Evolutionary conservation across 2,113 vertebrate genomes (phyloP).

Genomic region (Rhombomys opimus): DNA sequence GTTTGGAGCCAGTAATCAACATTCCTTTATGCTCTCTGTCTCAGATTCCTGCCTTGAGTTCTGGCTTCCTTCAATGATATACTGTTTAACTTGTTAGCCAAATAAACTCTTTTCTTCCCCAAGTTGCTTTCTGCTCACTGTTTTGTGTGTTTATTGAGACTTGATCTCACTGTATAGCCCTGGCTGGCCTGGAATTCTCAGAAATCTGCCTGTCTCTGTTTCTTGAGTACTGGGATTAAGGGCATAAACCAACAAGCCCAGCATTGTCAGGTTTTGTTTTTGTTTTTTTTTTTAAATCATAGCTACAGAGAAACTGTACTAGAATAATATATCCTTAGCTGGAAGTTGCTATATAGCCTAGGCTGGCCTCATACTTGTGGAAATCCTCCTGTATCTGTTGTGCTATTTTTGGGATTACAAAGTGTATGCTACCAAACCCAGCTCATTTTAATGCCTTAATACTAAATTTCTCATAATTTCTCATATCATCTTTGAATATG

Average conservation of each 20-base stretch:
- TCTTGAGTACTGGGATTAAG: neutral
- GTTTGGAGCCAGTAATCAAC: neutral
- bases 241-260: neutral
- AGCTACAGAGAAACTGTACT: neutral
- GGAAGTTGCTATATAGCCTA: neutral
- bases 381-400: neutral
- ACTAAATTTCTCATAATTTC: conserved; percentile 48
- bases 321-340: neutral
- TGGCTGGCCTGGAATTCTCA: neutral
- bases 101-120: neutral
- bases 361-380: too few relatives aligned
- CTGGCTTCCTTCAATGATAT: neutral
- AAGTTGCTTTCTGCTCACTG: neutral
- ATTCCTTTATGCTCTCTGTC: neutral
- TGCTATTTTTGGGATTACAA: neutral
- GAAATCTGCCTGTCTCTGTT: neutral
- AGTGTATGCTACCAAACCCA: neutral
- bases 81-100: neutral
- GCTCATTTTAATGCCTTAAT: neutral
- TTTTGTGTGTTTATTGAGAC: neutral
- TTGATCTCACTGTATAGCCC: neutral
- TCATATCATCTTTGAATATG: neutral
- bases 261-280: neutral
- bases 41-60: neutral
- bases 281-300: neutral